Percentiles rank a stretch among this genome's conserved stretches.
Conservation (phyloP, 2,888 invertebrate species). For the Oscheius sp. region DNA sequence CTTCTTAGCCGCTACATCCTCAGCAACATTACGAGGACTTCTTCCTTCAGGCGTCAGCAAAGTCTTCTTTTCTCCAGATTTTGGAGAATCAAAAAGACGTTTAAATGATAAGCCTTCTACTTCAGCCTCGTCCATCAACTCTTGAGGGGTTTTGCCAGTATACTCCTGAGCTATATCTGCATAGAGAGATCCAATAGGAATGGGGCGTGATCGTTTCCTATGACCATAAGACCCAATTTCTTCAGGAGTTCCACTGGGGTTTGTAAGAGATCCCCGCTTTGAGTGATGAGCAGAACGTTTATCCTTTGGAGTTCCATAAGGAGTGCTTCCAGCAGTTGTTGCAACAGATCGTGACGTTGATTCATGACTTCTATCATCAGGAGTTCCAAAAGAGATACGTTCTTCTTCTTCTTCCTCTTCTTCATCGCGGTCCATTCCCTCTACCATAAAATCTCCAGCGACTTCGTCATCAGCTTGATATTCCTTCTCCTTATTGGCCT, state of each 20-base stretch:
- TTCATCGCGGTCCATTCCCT: background rate
- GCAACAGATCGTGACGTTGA: background rate
- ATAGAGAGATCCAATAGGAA: background rate
- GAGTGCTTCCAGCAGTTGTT: slow-evolving; percentile 6
- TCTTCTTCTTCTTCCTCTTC: background rate
- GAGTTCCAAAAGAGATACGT: too few relatives aligned
- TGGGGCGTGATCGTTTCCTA: background rate
- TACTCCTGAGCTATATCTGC: background rate
- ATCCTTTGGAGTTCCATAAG: background rate
- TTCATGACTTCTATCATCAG: background rate
- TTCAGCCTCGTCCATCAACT: background rate
- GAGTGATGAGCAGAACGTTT: background rate
- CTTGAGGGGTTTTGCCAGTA: background rate
- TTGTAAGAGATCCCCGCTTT: background rate
- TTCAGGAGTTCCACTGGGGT: background rate
- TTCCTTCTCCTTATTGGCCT: background rate
- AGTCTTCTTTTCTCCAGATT: slow-evolving; percentile 4
- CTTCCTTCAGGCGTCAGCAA: slow-evolving; percentile 1
- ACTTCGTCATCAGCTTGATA: background rate
- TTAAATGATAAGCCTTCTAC: background rate
- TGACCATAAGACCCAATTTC: background rate
- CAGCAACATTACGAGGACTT: slow-evolving; percentile 5
- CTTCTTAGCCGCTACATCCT: background rate
- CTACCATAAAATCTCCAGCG: background rate
- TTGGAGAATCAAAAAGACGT: background rate